These are phyloP conservation scores for Chionis minor DNA, from an alignment of 2,113 vertebrate species.

Conservation along the genomic window DNA sequence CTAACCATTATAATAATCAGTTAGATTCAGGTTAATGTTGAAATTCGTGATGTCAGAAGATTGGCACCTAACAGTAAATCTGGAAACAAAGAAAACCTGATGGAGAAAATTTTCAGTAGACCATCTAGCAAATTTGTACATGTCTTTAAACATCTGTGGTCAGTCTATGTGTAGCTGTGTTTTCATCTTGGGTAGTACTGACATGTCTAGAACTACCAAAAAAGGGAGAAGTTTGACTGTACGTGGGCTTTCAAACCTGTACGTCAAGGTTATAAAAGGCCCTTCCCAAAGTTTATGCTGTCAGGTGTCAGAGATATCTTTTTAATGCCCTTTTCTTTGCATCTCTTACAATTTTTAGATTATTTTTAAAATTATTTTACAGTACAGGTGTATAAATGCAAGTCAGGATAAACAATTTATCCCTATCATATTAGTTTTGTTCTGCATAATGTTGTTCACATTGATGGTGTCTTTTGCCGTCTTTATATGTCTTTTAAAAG, in stretches of 20 bases:
- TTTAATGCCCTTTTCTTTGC: not conserved
- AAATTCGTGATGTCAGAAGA: not conserved
- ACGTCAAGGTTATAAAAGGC: not conserved
- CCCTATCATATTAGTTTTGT: not conserved
- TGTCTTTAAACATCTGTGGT: accelerated
- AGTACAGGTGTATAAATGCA: not conserved
- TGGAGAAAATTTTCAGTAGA: not conserved
- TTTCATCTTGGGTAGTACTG: not conserved
- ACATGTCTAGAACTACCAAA: not conserved
- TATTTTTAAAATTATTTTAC: too few relatives aligned
- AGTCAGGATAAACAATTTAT: not conserved
- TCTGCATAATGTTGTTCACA: not conserved
- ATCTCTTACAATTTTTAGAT: accelerated
- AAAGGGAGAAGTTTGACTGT: not conserved
- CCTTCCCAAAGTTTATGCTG: not conserved
- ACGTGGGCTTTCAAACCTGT: not conserved
- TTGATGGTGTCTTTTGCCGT: not conserved
- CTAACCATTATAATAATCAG: not conserved
- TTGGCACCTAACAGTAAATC: not conserved
- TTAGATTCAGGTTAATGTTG: not conserved
- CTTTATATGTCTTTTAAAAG: not conserved
- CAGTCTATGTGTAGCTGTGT: not conserved
- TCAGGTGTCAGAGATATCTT: not conserved
- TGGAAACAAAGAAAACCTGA: not conserved
- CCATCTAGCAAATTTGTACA: not conserved